phyloP scores from a whole-genome alignment of 1,140 invertebrate species.

The Heliconius congener region DNA sequence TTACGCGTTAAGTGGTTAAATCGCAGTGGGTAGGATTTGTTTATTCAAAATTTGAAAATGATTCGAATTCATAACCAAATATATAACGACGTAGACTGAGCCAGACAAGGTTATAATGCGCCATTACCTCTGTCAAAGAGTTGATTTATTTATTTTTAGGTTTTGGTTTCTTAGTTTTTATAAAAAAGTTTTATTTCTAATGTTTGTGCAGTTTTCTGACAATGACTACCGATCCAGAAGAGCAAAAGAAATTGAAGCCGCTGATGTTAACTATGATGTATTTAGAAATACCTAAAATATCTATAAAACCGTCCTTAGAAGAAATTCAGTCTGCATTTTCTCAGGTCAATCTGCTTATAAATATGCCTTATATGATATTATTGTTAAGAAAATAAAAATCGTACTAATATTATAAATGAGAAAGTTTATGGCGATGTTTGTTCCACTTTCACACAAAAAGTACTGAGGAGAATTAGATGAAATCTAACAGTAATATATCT shows the following conservation, averaged over 20 bases:
- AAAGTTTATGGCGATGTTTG: too few species aligned
- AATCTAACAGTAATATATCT: too few species aligned
- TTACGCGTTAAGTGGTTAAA: too few species aligned
- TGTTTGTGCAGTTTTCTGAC: slow-evolving; percentile 60
- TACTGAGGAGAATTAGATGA: too few species aligned
- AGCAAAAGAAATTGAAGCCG: slow-evolving; percentile 74
- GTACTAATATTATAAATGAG: too few species aligned
- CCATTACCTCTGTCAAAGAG: too few species aligned
- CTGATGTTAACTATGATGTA: slow-evolving; percentile 83
- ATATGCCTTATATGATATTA: neutral
- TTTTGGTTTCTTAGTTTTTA: too few species aligned
- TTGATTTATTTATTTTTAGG: too few species aligned
- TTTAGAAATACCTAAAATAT: slow-evolving; percentile 84
- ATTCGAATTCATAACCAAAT: too few species aligned
- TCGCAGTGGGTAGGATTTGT: neutral
- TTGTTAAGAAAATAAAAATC: neutral
- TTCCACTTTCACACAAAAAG: too few species aligned
- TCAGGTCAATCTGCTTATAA: slow-evolving; percentile 70
- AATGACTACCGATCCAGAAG: slow-evolving; percentile 66
- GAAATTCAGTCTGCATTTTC: slow-evolving; percentile 88
- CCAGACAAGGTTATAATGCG: neutral
- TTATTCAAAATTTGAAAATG: neutral
- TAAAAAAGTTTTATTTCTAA: too few species aligned
- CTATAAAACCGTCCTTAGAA: slow-evolving; percentile 84
- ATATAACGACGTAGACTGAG: too few species aligned